A percentile compares a stretch with the other conserved stretches of the same genome.
Conservation (phyloP, 1,140 invertebrate species). For the Daktulosphaira vitifoliae region DNA sequence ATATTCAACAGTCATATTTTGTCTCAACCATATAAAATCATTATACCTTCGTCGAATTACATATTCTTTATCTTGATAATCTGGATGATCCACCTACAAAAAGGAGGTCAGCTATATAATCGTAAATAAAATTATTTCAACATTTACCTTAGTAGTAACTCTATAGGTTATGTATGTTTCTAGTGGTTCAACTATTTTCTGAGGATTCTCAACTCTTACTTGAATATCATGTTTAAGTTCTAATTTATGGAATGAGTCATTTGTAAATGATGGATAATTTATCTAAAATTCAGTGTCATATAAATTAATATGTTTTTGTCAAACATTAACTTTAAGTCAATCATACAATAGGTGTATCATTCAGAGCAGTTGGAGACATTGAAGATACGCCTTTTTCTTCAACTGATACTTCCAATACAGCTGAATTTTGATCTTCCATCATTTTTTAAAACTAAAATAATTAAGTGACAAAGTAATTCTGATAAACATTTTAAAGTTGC, state of each 20-base stretch:
- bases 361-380: not conserved
- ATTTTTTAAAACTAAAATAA: not conserved
- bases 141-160: constrained; percentile 48
- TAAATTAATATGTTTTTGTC: too few relatives aligned
- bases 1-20: constrained; percentile 56
- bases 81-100: constrained; percentile 54
- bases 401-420: constrained; percentile 19
- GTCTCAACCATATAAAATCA: constrained; percentile 64
- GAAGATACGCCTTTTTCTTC: constrained; percentile 1
- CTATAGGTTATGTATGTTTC: constrained; percentile 68
- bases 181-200: constrained; percentile 64
- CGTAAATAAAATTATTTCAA: too few relatives aligned
- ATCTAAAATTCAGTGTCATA: too few relatives aligned
- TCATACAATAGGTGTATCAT: not conserved
- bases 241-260: not conserved
- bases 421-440: constrained; percentile 12
- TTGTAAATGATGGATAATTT: too few relatives aligned
- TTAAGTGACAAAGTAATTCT: too few relatives aligned
- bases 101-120: not conserved
- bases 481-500: too few relatives aligned
- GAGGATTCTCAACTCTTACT: constrained; percentile 65
- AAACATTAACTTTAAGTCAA: not conserved
- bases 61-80: constrained; percentile 59
- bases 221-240: constrained; percentile 48
- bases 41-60: constrained; percentile 62